Percentiles rank a stretch among this genome's conserved stretches.
These are phyloP conservation scores for Menidia beryllina DNA, from an alignment of 2,113 vertebrate species.

Conservation along the genomic window DNA sequence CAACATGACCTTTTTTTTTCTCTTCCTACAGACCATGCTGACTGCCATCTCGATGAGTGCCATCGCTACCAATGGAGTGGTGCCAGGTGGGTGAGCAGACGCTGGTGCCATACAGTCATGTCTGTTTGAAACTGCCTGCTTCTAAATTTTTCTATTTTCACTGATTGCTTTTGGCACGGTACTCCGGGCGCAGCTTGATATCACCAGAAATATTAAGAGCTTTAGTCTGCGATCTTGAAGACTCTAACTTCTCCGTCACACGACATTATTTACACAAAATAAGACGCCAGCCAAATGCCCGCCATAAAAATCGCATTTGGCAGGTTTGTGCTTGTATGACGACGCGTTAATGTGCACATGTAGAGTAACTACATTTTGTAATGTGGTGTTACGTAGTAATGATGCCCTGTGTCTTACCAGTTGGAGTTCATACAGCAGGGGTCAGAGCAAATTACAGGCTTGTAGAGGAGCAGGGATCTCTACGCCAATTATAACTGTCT, in stretches of 20 bases:
- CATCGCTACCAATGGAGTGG: constrained; percentile 97
- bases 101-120: constrained; percentile 61
- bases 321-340: constrained; percentile 21
- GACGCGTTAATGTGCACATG: constrained; percentile 18
- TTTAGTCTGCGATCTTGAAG: constrained; percentile 55
- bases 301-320: constrained; percentile 4
- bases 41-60: constrained; percentile 99
- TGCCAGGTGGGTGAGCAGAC: constrained; percentile 90
- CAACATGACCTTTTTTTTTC: constrained; percentile 26
- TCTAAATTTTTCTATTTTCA: constrained; percentile 63
- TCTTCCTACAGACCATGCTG: constrained; percentile 91
- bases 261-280: constrained; percentile 51
- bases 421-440: constrained; percentile 54
- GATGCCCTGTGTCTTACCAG: constrained; percentile 53
- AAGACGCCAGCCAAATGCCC: constrained; percentile 46
- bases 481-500: constrained; percentile 63
- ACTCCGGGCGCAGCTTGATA: constrained; percentile 60
- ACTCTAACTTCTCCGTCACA: constrained; percentile 48
- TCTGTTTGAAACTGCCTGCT: constrained; percentile 64
- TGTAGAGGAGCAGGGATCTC: constrained; percentile 43
- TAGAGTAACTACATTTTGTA: constrained; percentile 44
- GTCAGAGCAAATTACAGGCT: constrained; percentile 70
- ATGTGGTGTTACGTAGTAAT: constrained; percentile 58
- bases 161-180: constrained; percentile 70
- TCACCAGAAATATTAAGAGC: constrained; percentile 62